Percentiles rank a stretch among this genome's conserved stretches.
Evolutionary conservation across 37 sponge, comb jelly and placozoan species (phyloP).

Genomic region (Crambe crambe): DNA sequence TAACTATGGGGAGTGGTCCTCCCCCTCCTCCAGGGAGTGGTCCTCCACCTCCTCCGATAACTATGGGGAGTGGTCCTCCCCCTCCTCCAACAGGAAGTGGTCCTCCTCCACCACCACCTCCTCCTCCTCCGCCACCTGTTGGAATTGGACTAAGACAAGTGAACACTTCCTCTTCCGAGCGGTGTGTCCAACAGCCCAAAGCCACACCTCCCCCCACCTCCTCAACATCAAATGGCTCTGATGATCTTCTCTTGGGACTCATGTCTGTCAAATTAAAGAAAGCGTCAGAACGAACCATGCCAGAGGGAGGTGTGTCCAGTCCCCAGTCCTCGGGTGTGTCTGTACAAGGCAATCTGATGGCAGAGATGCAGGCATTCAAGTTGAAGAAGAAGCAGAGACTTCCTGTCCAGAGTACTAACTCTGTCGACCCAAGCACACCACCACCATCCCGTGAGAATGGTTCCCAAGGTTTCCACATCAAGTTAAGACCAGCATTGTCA

Average conservation of each 20-base stretch:
- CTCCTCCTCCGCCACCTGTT: constrained; percentile 23
- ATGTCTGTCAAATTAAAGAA: constrained; percentile 27
- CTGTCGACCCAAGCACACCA: background rate
- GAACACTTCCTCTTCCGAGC: constrained; percentile 4
- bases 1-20: background rate
- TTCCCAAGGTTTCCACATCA: background rate
- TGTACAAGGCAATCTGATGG: constrained; percentile 8
- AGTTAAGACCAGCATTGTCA: background rate
- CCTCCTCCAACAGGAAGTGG: background rate
- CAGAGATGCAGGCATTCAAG: constrained; percentile 25
- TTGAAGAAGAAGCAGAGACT: background rate
- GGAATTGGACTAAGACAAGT: background rate
- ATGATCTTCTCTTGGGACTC: constrained; percentile 24
- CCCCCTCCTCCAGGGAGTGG: constrained; percentile 7
- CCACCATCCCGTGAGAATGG: too few relatives aligned
- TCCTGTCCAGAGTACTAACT: background rate
- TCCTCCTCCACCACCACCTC: constrained; percentile 20
- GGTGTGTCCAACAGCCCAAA: background rate
- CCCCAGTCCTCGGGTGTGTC: background rate
- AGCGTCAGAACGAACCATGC: background rate
- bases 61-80: background rate
- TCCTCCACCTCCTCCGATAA: background rate
- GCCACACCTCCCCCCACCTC: constrained; percentile 3
- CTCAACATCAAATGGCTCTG: background rate
- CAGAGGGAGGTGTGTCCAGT: background rate